Evolutionary conservation across 2,888 invertebrate species (phyloP), one percentile per base, ranked within the genome.

Genomic region (Eremobia ochroleuca): DNA sequence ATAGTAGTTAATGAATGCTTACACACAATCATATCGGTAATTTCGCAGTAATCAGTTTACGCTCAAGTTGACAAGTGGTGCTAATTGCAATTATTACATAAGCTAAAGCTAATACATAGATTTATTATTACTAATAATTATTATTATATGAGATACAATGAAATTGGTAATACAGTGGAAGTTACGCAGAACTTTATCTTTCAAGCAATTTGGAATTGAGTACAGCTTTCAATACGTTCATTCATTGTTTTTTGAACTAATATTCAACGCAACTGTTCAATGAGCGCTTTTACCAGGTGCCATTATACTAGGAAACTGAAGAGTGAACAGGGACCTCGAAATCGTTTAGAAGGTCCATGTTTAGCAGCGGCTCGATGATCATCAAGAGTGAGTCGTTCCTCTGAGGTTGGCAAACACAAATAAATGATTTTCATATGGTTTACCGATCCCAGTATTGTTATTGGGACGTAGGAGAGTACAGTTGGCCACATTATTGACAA

Each of bases 1-100:
- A n/a, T n/a, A n/a, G n/a, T n/a, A n/a, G n/a, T 34, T 65, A 82
- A 82, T 65, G 58, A 76, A 58, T 77, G 67, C 62, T 37, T 37
- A 65, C 64, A 72, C 31, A 76, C 64, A 86, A 77, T 73, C 59
- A 77, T 40, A 59, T 61, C 61, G 46, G 73, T 64, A 73, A 77
- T 52, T 86, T 66, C 74, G 79, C 73, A 72, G 64, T 73, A 73
- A 84, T 78, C 78, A 66, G 84, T 69, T 77, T 34, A 78, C 52
- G 68, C 58, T 83, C 70, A 83, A 78, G 86, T 71, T 61, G 72
- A 72, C 73, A 49, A 64, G 25, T 58, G 59, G 34, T 43, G 71
- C 73, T 78, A 55, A 55, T 55, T 55, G 52, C n/a, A n/a, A 55
- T 55, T n/a, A 49, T 49, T 49, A 49, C 49, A 55, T 55, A n/a